These are phyloP conservation scores for Anthoscopus minutus DNA, from an alignment of 2,113 vertebrate species.

Conservation along the genomic window DNA sequence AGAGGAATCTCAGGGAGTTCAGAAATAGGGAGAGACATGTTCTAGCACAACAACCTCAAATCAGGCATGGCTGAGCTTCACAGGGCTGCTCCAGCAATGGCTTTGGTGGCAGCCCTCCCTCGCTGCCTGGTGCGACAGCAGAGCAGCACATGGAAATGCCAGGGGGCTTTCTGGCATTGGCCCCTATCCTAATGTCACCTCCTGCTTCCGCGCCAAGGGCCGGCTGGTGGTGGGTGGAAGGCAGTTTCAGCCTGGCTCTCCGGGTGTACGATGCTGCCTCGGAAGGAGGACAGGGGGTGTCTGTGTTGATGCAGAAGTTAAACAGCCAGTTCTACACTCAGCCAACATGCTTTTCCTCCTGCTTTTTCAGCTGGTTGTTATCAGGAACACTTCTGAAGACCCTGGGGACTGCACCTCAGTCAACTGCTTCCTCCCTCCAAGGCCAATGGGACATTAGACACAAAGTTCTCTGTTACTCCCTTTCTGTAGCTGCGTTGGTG, in stretches of 20 bases:
- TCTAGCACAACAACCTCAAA: neutral
- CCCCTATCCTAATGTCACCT: neutral
- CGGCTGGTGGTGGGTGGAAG: fast-evolving
- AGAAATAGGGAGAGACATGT: constrained; percentile 24
- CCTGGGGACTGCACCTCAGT: neutral
- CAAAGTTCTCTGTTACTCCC: fast-evolving
- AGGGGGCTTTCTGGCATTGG: fast-evolving
- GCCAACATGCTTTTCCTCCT: neutral
- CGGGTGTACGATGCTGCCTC: fast-evolving
- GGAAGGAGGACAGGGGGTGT: neutral
- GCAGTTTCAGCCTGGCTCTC: neutral
- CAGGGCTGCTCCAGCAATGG: neutral
- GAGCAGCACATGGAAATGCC: neutral
- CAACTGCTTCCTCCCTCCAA: neutral
- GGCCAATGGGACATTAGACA: neutral
- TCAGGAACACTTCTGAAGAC: neutral
- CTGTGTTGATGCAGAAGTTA: neutral
- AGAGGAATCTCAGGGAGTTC: constrained; percentile 10
- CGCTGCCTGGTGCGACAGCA: fast-evolving
- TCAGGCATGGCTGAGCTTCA: neutral
- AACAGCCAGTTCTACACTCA: neutral
- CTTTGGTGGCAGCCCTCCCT: neutral
- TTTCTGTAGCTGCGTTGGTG: too few species aligned
- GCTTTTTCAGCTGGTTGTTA: neutral
- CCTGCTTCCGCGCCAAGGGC: neutral